These are phyloP conservation scores for Drosophila kikkawai DNA, from an alignment of 1,140 invertebrate species.

Conservation along the genomic window DNA sequence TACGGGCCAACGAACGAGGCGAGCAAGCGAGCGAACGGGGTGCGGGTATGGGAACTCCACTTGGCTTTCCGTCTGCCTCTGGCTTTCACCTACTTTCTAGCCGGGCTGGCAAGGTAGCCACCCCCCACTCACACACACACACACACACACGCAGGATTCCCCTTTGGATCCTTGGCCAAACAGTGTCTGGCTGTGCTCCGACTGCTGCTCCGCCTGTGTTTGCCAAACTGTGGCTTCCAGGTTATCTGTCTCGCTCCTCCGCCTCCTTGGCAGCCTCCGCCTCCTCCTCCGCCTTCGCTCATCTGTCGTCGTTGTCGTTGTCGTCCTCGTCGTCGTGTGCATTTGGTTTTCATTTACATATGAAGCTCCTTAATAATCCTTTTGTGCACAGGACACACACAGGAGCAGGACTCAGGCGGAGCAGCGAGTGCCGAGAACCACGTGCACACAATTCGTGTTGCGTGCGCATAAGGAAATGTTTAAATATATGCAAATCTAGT, in stretches of 20 bases:
- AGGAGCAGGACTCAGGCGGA: constrained; percentile 47
- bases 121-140: not conserved
- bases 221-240: constrained; percentile 81
- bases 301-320: constrained; percentile 8
- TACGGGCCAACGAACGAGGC: constrained; percentile 78
- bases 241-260: constrained; percentile 68
- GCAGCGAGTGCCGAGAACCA: constrained; percentile 34
- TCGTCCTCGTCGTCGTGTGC: constrained; percentile 60
- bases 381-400: constrained; percentile 72
- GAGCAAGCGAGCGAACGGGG: constrained; percentile 46
- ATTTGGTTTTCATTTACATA: constrained; percentile 85
- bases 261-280: not conserved
- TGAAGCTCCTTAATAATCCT: constrained; percentile 84
- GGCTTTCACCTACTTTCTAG: constrained; percentile 80
- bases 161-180: constrained; percentile 52
- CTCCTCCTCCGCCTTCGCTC: not conserved
- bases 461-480: constrained; percentile 81
- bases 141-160: constrained; percentile 24
- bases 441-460: constrained; percentile 80
- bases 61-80: constrained; percentile 59
- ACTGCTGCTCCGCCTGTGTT: constrained; percentile 45
- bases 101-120: constrained; percentile 62
- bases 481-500: constrained; percentile 84
- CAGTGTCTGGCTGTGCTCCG: constrained; percentile 62
- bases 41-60: constrained; percentile 56